phyloP scores from a whole-genome alignment of 2,797 vertebrate genomes.

The Oreonectes daqikongensis region DNA sequence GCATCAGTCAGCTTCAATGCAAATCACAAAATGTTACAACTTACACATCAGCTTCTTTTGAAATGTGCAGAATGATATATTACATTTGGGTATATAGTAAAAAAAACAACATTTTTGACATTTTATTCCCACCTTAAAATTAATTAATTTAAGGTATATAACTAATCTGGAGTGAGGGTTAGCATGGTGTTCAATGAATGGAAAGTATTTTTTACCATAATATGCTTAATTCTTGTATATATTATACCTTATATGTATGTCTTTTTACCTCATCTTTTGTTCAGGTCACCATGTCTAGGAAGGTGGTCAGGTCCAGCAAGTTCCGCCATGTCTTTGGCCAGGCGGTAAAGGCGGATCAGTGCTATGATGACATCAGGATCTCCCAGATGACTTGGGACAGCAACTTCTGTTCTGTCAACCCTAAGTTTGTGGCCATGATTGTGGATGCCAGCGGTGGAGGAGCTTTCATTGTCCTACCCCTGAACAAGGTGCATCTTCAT shows the following conservation, averaged over 20 bases:
- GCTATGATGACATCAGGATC: conserved; percentile 92
- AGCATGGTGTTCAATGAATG: too few relatives aligned
- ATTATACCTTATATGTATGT: too few relatives aligned
- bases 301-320: conserved; percentile 89
- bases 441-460: conserved; percentile 91
- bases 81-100: background rate
- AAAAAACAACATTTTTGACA: background rate
- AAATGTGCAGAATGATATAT: background rate
- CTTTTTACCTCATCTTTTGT: background rate
- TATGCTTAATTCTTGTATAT: background rate
- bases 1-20: background rate
- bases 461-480: conserved; percentile 88
- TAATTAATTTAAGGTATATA: too few relatives aligned
- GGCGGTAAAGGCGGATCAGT: conserved; percentile 86
- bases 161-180: too few relatives aligned
- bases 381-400: conserved; percentile 96
- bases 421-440: conserved; percentile 91
- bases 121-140: background rate
- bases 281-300: conserved; percentile 83
- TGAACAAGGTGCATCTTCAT: conserved; percentile 81
- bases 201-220: background rate
- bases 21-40: conserved; percentile 5
- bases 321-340: conserved; percentile 93
- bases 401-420: conserved; percentile 90
- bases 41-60: background rate